Base-by-base conservation (phyloP, 2,888 invertebrate species). In the Slavum lentiscoides region DNA sequence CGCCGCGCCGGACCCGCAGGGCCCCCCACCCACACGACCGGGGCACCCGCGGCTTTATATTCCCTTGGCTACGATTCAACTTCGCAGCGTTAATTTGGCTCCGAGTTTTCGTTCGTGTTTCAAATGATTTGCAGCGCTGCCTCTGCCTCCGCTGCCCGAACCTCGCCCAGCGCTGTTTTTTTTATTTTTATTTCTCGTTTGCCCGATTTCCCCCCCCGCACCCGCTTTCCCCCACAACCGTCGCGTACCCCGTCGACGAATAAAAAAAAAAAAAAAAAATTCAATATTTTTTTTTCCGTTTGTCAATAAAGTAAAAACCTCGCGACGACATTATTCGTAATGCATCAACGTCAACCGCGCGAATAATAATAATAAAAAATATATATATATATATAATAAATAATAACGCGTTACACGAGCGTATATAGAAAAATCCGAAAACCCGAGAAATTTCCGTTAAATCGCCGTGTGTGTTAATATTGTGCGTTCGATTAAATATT, bases 91-190 rank as follows among this genome's bases (percentile, higher is more conserved):
- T 80, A 80, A 80, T 80, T 80, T 80, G 80, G 80, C 80, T 80
- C 70, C 62, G 80, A 80, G 80, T 80, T 80, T 80, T 80, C 80
- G 80, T 80, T 80, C 80, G 80, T 80, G 80, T 80, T 80, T 70
- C 80, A 37, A 80, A 80, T 80, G 80, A 80, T 80, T 80, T 80
- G 80, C 80, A 30, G 70, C 80, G 49, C 49, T 13, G 43, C 43
- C 43, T 30, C 30, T 30, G 74, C 64, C 64, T 70, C 55, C 55
- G 62, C 70, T 15, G 75, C 43, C 9, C 43, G 43, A 6, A 67
- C 70, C 70, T 58, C 55, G 23, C 70, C 80, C 80, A 70, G 39
- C 62, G 80, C 70, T 72, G 70, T 72, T 58, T 80, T 72, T 70
- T 72, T 55, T 64, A 64, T 70, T 2, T 37, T 62, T 53, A 64